Evolutionary conservation across 2,113 vertebrate species (phyloP).

Genomic region (Brachypteracias leptosomus): DNA sequence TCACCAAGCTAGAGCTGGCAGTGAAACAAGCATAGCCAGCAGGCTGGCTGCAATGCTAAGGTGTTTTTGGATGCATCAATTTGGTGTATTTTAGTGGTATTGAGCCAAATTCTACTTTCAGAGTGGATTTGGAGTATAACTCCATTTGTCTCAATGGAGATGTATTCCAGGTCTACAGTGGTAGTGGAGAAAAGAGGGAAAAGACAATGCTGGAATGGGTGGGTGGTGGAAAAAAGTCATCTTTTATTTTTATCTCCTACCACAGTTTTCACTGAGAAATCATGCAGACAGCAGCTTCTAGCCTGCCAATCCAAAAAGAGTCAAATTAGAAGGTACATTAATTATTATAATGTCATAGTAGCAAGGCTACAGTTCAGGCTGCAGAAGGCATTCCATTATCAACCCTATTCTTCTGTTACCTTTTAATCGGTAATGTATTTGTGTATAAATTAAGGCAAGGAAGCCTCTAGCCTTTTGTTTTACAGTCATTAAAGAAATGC

Average conservation of each 20-base stretch:
- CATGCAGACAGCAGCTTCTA: background rate
- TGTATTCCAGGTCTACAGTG: background rate
- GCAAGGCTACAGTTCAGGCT: background rate
- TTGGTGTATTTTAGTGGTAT: background rate
- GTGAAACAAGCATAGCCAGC: background rate
- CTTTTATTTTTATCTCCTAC: background rate
- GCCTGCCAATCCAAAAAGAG: constrained; percentile 42
- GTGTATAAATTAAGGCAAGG: constrained; percentile 14
- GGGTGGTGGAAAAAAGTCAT: background rate
- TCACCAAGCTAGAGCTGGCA: background rate
- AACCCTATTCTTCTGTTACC: constrained; percentile 22
- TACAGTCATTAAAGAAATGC: constrained; percentile 11
- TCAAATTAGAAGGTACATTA: constrained; percentile 48
- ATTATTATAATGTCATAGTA: constrained; percentile 30
- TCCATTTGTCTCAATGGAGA: constrained; percentile 19
- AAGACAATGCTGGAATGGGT: background rate
- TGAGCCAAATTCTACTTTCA: background rate
- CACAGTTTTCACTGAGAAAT: background rate
- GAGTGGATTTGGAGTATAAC: background rate
- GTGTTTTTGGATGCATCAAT: background rate
- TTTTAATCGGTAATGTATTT: constrained; percentile 46
- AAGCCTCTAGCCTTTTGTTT: constrained; percentile 18
- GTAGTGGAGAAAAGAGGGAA: background rate
- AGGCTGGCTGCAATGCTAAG: background rate
- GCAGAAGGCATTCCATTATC: constrained; percentile 33